These are phyloP conservation scores for Elgaria multicarinata DNA, from an alignment of 2,113 vertebrate species.

Conservation along the genomic window DNA sequence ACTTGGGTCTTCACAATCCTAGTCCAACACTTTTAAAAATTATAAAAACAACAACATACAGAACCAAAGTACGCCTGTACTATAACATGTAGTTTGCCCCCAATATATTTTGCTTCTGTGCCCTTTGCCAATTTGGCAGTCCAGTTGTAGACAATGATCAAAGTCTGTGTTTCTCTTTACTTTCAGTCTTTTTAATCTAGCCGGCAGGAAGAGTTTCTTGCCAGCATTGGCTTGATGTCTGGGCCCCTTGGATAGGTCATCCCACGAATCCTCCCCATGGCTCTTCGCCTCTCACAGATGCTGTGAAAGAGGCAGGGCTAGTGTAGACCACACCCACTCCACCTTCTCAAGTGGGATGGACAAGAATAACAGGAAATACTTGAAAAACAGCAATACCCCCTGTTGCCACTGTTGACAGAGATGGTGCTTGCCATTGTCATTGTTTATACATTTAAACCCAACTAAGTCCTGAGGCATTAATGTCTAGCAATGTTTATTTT, in stretches of 20 bases:
- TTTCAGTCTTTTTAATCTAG: background rate
- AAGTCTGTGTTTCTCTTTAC: constrained; percentile 17
- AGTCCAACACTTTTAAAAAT: background rate
- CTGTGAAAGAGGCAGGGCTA: background rate
- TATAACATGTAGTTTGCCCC: background rate
- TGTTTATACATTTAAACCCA: background rate
- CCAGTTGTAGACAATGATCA: background rate
- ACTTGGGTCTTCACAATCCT: too few relatives aligned
- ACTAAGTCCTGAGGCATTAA: background rate
- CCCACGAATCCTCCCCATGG: too few relatives aligned
- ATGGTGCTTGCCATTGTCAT: background rate
- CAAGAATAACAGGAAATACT: too few relatives aligned
- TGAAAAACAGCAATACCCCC: background rate
- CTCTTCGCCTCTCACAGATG: background rate
- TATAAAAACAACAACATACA: background rate
- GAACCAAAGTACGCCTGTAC: background rate
- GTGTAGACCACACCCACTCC: background rate
- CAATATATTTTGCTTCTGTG: background rate
- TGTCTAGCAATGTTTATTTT: background rate
- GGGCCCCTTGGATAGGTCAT: background rate
- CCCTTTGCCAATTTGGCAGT: constrained; percentile 1
- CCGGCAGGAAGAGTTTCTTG: background rate
- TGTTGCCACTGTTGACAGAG: background rate
- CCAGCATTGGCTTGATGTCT: background rate
- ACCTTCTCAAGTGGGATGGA: background rate